phyloP scores from a whole-genome alignment of 2,113 vertebrate genomes.

The Ivindomyrus marchei region DNA sequence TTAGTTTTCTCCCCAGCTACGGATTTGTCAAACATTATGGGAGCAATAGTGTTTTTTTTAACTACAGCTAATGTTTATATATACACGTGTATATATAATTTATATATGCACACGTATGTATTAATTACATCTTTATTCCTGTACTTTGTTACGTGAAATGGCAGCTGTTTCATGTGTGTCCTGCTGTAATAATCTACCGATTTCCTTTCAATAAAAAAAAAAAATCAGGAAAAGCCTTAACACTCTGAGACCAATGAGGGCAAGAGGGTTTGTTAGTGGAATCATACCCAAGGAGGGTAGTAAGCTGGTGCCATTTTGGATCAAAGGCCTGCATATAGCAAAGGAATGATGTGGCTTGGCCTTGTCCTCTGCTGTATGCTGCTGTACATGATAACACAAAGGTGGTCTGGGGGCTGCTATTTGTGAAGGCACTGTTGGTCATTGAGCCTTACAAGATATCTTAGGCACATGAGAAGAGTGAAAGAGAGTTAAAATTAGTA shows the following conservation, averaged over 20 bases:
- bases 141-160: constrained; percentile 71
- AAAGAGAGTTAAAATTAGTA: not conserved
- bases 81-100: constrained; percentile 50
- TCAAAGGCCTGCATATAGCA: not conserved
- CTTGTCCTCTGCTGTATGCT: not conserved
- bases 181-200: constrained; percentile 70
- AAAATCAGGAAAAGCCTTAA: constrained; percentile 9
- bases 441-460: not conserved
- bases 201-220: constrained; percentile 62
- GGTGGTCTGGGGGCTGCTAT: not conserved
- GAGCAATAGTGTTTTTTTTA: constrained; percentile 60
- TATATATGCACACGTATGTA: constrained; percentile 52
- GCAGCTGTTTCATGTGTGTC: constrained; percentile 72
- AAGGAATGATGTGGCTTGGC: not conserved
- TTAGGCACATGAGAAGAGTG: not conserved
- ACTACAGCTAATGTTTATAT: constrained; percentile 38
- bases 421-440: not conserved
- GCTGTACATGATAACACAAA: not conserved
- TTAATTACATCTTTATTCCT: constrained; percentile 63
- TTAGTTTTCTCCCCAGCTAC: constrained; percentile 50
- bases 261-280: not conserved
- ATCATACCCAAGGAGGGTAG: not conserved
- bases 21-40: constrained; percentile 53
- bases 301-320: not conserved
- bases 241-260: not conserved